Conservation (phyloP, 2,113 vertebrate genomes). For the Dicentrarchus labrax region DNA sequence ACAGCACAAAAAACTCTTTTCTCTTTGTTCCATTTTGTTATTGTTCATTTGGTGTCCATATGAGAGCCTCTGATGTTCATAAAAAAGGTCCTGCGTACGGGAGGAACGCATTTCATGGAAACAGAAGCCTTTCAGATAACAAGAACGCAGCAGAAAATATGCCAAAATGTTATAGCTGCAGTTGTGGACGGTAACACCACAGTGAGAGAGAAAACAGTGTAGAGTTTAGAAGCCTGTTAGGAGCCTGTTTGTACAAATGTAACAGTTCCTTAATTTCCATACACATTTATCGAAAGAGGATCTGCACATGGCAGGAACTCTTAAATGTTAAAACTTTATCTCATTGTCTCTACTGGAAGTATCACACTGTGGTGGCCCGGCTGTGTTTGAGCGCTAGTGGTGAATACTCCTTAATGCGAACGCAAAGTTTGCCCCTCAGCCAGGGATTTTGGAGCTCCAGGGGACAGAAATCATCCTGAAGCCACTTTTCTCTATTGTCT, state of each 20-base stretch:
- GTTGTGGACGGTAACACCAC: conserved; percentile 32
- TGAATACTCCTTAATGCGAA: conserved; percentile 91
- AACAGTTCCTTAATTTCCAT: conserved; percentile 15
- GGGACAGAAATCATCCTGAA: conserved; percentile 89
- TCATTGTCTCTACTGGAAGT: conserved; percentile 5
- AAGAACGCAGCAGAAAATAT: conserved; percentile 38
- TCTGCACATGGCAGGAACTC: background rate
- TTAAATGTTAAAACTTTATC: background rate
- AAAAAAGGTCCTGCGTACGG: conserved; percentile 24
- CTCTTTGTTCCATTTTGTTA: conserved; percentile 65
- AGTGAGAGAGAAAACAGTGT: conserved; percentile 20
- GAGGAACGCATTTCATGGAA: conserved; percentile 54
- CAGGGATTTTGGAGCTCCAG: conserved; percentile 88
- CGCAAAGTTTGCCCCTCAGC: conserved; percentile 87
- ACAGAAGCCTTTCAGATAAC: conserved; percentile 61
- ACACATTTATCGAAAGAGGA: conserved; percentile 12
- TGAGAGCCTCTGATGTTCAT: conserved; percentile 61
- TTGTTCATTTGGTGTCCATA: conserved; percentile 75
- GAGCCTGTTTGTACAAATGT: conserved; percentile 17
- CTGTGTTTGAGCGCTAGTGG: conserved; percentile 88
- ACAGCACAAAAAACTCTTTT: conserved; percentile 41
- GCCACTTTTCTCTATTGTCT: conserved; percentile 88
- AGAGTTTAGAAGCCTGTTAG: conserved; percentile 2
- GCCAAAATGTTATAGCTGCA: conserved; percentile 53
- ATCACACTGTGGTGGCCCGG: conserved; percentile 90